Base-by-base conservation (phyloP, 2,113 vertebrate species). In the Fregata magnificens region DNA sequence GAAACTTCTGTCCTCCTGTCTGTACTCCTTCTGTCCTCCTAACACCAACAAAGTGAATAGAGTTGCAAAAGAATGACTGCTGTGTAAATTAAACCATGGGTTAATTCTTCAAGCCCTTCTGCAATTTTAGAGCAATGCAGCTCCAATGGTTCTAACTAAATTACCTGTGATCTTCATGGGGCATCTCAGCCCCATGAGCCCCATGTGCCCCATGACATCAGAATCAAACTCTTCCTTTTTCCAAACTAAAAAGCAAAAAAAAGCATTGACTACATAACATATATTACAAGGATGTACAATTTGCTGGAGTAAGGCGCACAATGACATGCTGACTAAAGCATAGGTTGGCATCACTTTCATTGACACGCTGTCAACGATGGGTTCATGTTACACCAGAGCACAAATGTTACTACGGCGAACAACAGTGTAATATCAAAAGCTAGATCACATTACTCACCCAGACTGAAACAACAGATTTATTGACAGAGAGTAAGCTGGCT, bases 231-330 rank as follows among this genome's bases (percentile, higher is more conserved):
- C 42, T 38, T 42, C 47, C 28, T 52, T 53, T 62, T 22, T 2
- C 73, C 6, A 0, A 36, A 10, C 0, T 55, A 34, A n/a, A 55
- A 6, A 29, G 28, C 2, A 6, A 53, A 18, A 32, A 6, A 34
- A 16, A 20, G 0, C 18, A 31, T 17, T 3, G 7, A 0, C n/a
- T 40, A 5, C 7, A 13, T 49, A 24, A n/a, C 3, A 3, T 24
- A 4, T 7, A 53, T 61, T 32, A 4, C 17, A 28, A 53, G 58
- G 66, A 63, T 10, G 22, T 36, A 67, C 21, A 36, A 25, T 9
- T 56, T 63, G 38, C 42, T 32, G 45, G 34, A 59, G 19, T 29
- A 76, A 83, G 52, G 62, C 61, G 29, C 85, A 13, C 40, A 16
- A 42, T 6, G 62, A 55, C 52, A 56, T 18, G 29, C 55, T 74